Evolutionary conservation across 1,140 invertebrate genomes (phyloP).

Genomic region (Charaxes varanes): DNA sequence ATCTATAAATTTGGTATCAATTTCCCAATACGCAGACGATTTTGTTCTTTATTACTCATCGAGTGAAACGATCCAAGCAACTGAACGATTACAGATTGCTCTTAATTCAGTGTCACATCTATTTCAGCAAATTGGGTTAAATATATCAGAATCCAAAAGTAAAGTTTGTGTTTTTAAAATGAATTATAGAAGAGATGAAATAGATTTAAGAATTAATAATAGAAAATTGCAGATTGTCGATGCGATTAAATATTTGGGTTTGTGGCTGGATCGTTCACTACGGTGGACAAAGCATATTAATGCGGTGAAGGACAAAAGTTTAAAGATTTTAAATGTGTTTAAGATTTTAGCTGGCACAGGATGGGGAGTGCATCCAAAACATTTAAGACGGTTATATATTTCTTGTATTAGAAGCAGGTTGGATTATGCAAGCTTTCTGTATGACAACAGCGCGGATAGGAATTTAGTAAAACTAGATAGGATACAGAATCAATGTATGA

Average conservation of each 20-base stretch:
- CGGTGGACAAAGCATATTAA: too few relatives aligned
- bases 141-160: slow-evolving; percentile 17
- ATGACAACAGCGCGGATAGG: slow-evolving; percentile 9
- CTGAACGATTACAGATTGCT: slow-evolving; percentile 7
- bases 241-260: slow-evolving; percentile 17
- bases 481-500: slow-evolving; percentile 16
- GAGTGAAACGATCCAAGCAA: slow-evolving; percentile 2
- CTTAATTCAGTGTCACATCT: slow-evolving; percentile 9
- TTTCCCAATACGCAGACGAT: slow-evolving; percentile 26
- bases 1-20: slow-evolving; percentile 1
- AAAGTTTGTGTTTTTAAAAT: slow-evolving; percentile 25
- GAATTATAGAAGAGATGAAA: slow-evolving; percentile 1
- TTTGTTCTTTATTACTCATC: slow-evolving; percentile 15
- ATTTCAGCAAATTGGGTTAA: slow-evolving; percentile 8
- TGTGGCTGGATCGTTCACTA: slow-evolving; percentile 18
- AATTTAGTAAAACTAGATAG: slow-evolving; percentile 18
- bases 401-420: slow-evolving; percentile 11
- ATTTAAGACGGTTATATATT: slow-evolving; percentile 9
- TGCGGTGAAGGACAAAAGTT: too few relatives aligned
- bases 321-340: too few relatives aligned
- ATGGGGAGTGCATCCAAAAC: slow-evolving; percentile 1
- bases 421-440: slow-evolving; percentile 18
- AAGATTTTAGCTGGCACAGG: too few relatives aligned
- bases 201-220: slow-evolving; percentile 10
- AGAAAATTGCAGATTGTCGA: slow-evolving; percentile 6